These are phyloP conservation scores for Tryphoninae sp. DNA, from an alignment of 2,888 invertebrate genomes.

Conservation along the genomic window DNA sequence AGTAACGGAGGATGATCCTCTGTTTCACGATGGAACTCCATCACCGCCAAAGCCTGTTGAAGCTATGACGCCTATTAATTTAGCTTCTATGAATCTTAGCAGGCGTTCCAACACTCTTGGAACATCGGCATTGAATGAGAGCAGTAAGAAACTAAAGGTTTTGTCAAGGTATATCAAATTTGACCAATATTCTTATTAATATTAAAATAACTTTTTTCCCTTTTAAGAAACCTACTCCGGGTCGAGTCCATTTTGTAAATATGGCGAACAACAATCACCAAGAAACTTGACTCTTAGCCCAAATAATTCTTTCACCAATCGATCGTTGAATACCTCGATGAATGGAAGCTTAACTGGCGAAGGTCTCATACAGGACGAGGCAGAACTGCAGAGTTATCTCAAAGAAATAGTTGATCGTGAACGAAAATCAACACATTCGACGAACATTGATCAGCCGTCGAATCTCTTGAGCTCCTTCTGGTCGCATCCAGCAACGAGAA, in stretches of 20 bases:
- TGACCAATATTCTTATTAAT: neutral
- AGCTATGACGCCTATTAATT: slow-evolving; percentile 70
- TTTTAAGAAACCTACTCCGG: slow-evolving; percentile 72
- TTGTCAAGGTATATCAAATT: too few species aligned
- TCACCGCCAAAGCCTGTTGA: slow-evolving; percentile 66
- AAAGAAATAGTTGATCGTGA: slow-evolving; percentile 74
- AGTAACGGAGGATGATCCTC: slow-evolving; percentile 80
- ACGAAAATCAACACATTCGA: slow-evolving; percentile 72
- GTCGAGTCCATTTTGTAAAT: slow-evolving; percentile 73
- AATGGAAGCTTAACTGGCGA: slow-evolving; percentile 75
- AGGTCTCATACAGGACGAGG: slow-evolving; percentile 76
- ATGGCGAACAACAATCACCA: slow-evolving; percentile 67
- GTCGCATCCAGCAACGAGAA: slow-evolving; percentile 83
- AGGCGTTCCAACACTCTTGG: slow-evolving; percentile 72
- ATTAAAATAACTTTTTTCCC: slow-evolving; percentile 24
- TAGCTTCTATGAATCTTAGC: slow-evolving; percentile 75
- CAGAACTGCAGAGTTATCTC: slow-evolving; percentile 74
- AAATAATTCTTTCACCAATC: slow-evolving; percentile 71
- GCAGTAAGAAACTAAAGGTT: slow-evolving; percentile 65
- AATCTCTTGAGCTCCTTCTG: slow-evolving; percentile 83
- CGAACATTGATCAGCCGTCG: slow-evolving; percentile 80
- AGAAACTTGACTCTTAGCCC: slow-evolving; percentile 71
- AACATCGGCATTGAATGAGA: slow-evolving; percentile 73
- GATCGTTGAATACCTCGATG: slow-evolving; percentile 73
- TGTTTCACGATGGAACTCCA: slow-evolving; percentile 71